Evolutionary conservation across 2,888 invertebrate genomes (phyloP), one percentile per base, ranked within the genome.

Genomic region (Alsophila aescularia): DNA sequence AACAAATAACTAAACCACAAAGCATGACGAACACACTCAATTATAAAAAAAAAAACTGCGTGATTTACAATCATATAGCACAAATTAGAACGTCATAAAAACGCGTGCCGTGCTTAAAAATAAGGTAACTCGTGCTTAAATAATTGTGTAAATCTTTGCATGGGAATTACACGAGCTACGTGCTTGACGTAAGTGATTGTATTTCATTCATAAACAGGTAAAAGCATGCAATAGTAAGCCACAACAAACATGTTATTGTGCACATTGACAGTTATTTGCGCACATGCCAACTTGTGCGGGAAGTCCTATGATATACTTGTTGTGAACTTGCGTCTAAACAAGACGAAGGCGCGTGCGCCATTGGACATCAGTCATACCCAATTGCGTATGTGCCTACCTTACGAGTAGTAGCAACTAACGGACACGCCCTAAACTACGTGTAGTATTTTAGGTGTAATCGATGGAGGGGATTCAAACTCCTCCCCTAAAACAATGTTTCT

Each of bases 191-290:
- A 29, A n/a, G 42, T 31, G 10, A n/a, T 8, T n/a, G n/a, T 16
- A 24, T 21, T 44, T 24, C 44, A 44, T 44, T 35, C 21, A 44
- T 35, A 44, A 35, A 44, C 44, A 44, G 44, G 44, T 24, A 35
- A 44, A 43, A 44, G 10, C 9, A n/a, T 27, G 8, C 7, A 27
- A 1, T 8, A 29, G n/a, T 3, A n/a, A 10, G 5, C 5, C 2
- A 5, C 24, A 24, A 18, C 5, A 18, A 18, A 24, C 7, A 5
- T 24, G 24, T n/a, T 21, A 6, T 21, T 21, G 29, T 29, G 2
- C n/a, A 10, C 10, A 29, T 4, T 2, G n/a, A 10, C 4, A n/a
- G 4, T 29, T 10, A 10, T n/a, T 8, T 29, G 29, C 29, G 32
- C 32, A 32, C 32, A 13, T 13, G 32, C 13, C 12, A 0, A 6